A percentile compares a stretch with the other conserved stretches of the same genome.
phyloP scores from a whole-genome alignment of 2,888 invertebrate species.

The Drosophila kokeensis region DNA sequence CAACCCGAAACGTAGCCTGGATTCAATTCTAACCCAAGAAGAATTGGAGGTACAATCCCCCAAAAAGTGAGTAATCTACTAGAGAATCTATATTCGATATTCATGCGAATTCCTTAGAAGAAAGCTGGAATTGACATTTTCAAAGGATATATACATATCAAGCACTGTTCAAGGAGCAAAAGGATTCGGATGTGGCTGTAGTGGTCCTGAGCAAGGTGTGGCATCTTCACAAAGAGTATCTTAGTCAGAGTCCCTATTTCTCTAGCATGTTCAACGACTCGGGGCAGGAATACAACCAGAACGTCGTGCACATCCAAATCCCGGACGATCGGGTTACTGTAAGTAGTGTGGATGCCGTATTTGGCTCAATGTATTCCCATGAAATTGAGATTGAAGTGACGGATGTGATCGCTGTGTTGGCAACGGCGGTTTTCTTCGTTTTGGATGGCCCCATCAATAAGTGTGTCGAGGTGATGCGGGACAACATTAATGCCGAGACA shows the following conservation, averaged over 20 bases:
- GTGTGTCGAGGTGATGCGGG: constrained; percentile 90
- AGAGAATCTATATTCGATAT: not conserved
- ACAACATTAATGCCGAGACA: constrained; percentile 90
- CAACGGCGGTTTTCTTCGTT: constrained; percentile 91
- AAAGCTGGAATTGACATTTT: constrained; percentile 89
- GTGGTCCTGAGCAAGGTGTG: constrained; percentile 90
- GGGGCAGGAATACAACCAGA: constrained; percentile 90
- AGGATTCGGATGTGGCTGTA: constrained; percentile 91
- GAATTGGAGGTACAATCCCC: constrained; percentile 84
- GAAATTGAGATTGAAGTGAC: constrained; percentile 89
- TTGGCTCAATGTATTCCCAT: constrained; percentile 91
- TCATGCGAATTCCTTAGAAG: constrained; percentile 59
- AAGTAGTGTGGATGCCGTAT: constrained; percentile 89
- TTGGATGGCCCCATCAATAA: constrained; percentile 90
- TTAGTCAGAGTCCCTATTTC: constrained; percentile 93
- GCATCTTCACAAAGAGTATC: constrained; percentile 91
- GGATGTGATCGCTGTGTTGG: constrained; percentile 89
- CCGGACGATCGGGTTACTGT: constrained; percentile 89
- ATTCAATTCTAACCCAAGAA: constrained; percentile 58
- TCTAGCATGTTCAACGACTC: constrained; percentile 92
- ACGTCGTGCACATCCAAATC: constrained; percentile 89
- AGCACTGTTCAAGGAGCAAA: constrained; percentile 90
- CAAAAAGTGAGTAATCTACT: constrained; percentile 86
- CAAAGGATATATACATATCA: constrained; percentile 92
- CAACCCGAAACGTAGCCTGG: constrained; percentile 86